Base-by-base conservation (phyloP, 1,140 invertebrate genomes). In the Caenorhabditis latens region DNA sequence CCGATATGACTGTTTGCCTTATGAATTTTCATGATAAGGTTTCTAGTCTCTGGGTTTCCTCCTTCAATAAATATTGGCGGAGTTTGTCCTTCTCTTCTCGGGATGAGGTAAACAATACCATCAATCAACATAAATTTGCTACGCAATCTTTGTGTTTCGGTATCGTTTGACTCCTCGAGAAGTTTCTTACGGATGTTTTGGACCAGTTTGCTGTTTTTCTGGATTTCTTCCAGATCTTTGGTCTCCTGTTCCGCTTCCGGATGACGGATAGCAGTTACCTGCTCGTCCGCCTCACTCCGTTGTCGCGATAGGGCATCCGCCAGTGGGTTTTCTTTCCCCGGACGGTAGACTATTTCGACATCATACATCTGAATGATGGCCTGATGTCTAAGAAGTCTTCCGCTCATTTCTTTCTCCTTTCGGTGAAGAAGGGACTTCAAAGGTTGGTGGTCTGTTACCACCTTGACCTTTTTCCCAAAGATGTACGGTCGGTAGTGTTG, bases 351-450 rank as follows among this genome's bases (percentile, higher is more conserved):
- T 16, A 58, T 58, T 58, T 58, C 55, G 6, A 58, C 55, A 11
- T 58, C 55, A 58, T 58, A 58, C 55, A 58, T 58, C n/a, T 58
- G 55, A n/a, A 58, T 58, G 6, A 58, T 58, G 6, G 55, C 55
- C 19, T 58, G 55, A 19, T 58, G 55, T 58, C 55, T 4, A 0
- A 58, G 19, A 7, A 58, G n/a, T 58, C 55, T 14, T 0, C 55
- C 55, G n/a, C 19, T 58, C 55, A 58, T 58, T 58, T 58, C 55
- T 11, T 58, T 58, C 55, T 58, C 55, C n/a, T 58, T 58, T 58
- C 55, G 14, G 55, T 58, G 55, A 19, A 58, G 55, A 2, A 58
- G 55, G 6, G 55, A 58, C n/a, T 58, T 58, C 6, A 58, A n/a
- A 19, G 55, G 55, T 11, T 58, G 55, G 19, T 58, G 55, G n/a